Evolutionary conservation across 1,140 invertebrate genomes (phyloP).

Genomic region (Hermetia illucens): DNA sequence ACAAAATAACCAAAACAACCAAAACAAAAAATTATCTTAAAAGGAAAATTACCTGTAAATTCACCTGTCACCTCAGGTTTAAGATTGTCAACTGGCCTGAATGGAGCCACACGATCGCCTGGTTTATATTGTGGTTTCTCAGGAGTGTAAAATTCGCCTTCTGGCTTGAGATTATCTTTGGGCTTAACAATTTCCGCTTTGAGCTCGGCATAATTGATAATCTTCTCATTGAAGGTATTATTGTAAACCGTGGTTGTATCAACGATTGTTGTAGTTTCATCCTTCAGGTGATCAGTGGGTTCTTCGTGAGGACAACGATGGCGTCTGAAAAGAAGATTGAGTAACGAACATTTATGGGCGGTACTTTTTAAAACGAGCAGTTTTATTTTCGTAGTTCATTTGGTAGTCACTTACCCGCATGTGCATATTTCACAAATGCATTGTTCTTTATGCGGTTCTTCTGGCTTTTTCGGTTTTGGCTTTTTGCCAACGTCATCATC

Average conservation of each 20-base stretch:
- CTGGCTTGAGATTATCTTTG: constrained; percentile 43
- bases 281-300: constrained; percentile 41
- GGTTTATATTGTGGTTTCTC: constrained; percentile 15
- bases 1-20: no score
- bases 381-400: constrained; percentile 3
- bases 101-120: no score
- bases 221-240: constrained; percentile 49
- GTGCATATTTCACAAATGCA: constrained; percentile 83
- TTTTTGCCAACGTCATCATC: constrained; percentile 23
- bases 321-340: constrained; percentile 31
- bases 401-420: constrained; percentile 60
- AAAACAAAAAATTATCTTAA: no score
- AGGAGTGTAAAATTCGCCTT: constrained; percentile 31
- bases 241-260: constrained; percentile 42
- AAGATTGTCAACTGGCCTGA: no score
- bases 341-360: background rate
- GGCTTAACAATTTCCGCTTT: constrained; percentile 34
- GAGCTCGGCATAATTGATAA: constrained; percentile 41
- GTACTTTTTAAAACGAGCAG: background rate
- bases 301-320: constrained; percentile 47
- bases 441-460: constrained; percentile 49
- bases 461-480: constrained; percentile 28
- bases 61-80: constrained; percentile 35
- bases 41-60: background rate
- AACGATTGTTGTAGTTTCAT: constrained; percentile 37